A percentile compares a stretch with the other conserved stretches of the same genome.
These are phyloP conservation scores for Takifugu flavidus DNA, from an alignment of 2,113 vertebrate species.

Conservation along the genomic window DNA sequence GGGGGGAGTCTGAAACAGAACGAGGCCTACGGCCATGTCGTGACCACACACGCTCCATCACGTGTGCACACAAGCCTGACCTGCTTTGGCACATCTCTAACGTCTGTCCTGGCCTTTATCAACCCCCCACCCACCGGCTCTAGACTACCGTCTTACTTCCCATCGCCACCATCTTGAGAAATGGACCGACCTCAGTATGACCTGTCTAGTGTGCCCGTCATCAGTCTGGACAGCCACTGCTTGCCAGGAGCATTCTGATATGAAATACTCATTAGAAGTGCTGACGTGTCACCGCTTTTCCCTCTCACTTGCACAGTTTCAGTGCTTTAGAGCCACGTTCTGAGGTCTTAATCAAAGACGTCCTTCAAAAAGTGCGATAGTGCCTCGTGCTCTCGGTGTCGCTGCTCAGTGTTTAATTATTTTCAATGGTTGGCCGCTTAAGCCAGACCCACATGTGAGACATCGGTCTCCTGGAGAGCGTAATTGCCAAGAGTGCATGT, in stretches of 20 bases:
- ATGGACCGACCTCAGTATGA: conserved; percentile 31
- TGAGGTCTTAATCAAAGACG: conserved; percentile 32
- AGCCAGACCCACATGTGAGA: conserved; percentile 43
- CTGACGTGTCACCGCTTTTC: conserved; percentile 37
- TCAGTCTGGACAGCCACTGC: conserved; percentile 14
- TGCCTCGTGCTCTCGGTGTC: conserved; percentile 29
- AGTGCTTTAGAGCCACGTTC: neutral
- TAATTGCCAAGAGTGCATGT: conserved; percentile 29
- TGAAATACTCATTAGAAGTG: no score
- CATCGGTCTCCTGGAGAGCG: conserved; percentile 33
- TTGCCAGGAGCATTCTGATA: conserved; percentile 20
- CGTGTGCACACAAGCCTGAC: conserved; percentile 25
- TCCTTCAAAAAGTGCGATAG: conserved; percentile 44
- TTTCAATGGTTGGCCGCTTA: conserved; percentile 40
- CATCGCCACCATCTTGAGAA: conserved; percentile 8
- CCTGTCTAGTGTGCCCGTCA: neutral
- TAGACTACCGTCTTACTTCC: neutral
- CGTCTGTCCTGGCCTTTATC: no score
- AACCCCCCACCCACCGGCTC: neutral
- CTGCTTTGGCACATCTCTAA: conserved; percentile 2
- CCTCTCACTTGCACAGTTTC: conserved; percentile 20
- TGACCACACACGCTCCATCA: conserved; percentile 22
- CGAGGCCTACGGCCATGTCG: conserved; percentile 27
- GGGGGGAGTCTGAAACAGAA: neutral
- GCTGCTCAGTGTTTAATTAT: conserved; percentile 48